Base-by-base conservation (phyloP, 2,888 invertebrate species). In the Xanthorhoe designata region DNA sequence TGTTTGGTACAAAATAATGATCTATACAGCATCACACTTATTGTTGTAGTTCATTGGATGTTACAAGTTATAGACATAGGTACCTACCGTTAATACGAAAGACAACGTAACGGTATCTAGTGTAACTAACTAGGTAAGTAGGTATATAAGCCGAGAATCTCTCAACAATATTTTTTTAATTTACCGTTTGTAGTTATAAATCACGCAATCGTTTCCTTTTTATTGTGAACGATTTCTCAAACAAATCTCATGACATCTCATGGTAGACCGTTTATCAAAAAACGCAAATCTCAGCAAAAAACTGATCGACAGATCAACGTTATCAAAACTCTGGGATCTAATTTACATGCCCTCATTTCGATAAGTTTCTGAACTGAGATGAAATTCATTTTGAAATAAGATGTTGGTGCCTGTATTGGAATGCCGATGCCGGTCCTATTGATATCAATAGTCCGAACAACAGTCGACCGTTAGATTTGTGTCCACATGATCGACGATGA, bases 391-490 rank as follows among this genome's bases (percentile, higher is more conserved):
- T 61, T 42, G 51, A 70, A 69, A 61, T 58, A 60, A 64, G 66
- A 66, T 19, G 64, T 63, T 55, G 64, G 49, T 63, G 38, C 61
- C 52, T 56, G 45, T 56, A 24, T 62, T 47, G 49, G 59, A 24
- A 51, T 9, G 32, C 64, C n/a, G n/a, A 64, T 61, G 61, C 61
- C 53, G 66, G 71, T 66, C 61, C 66, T 52, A 64, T 68, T 68
- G 60, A 73, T 74, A 78, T 81, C 82, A 84, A 86, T 80, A 75
- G 76, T 70, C 75, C 18, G 49, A 49, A 61, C 53, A 61, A 61
- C 57, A 64, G 64, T 50, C 76, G 86, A 86, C 91, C 91, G 92
- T 92, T 92, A 89, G 76, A 71, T 78, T 76, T 73, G 71, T 82
- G 87, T 91, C 84, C 89, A 85, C 86, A 78, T 88, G 85, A 84